phyloP scores from a whole-genome alignment of 2,888 invertebrate species.

The Caenorhabditis sp. region DNA sequence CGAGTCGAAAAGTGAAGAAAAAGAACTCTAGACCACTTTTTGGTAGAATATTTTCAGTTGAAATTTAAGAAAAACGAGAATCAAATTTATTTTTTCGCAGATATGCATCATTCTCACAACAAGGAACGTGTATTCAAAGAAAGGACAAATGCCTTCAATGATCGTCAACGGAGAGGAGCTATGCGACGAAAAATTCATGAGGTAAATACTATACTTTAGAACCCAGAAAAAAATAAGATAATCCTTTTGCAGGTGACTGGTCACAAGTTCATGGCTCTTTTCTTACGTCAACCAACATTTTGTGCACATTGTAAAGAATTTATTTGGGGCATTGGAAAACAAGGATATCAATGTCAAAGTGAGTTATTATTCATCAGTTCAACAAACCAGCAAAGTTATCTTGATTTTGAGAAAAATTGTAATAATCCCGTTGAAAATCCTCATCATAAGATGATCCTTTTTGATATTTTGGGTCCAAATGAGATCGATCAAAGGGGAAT shows the following conservation, averaged over 20 bases:
- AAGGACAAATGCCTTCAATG: slow-evolving; percentile 84
- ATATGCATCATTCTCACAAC: slow-evolving; percentile 43
- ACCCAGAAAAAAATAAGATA: neutral
- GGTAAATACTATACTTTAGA: slow-evolving; percentile 19
- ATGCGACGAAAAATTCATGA: slow-evolving; percentile 93
- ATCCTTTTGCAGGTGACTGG: slow-evolving; percentile 81
- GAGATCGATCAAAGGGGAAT: slow-evolving; percentile 9
- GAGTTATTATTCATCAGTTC: slow-evolving; percentile 24
- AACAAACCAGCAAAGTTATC: no score
- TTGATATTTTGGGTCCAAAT: slow-evolving; percentile 14
- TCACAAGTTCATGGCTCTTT: slow-evolving; percentile 99
- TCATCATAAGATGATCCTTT: no score
- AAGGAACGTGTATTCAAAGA: slow-evolving; percentile 88
- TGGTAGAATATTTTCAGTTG: slow-evolving; percentile 4
- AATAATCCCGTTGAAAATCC: no score
- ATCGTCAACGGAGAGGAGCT: slow-evolving; percentile 87
- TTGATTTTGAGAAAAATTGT: no score
- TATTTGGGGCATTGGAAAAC: slow-evolving; percentile 82
- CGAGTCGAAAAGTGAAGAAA: slow-evolving; percentile 31
- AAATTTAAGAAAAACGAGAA: neutral
- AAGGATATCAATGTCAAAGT: slow-evolving; percentile 76
- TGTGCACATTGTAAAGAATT: slow-evolving; percentile 99
- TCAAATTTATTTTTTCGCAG: slow-evolving; percentile 12
- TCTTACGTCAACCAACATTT: slow-evolving; percentile 97
- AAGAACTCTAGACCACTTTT: slow-evolving; percentile 32